phyloP scores from a whole-genome alignment of 2,113 vertebrate genomes.

The Tichodroma muraria region DNA sequence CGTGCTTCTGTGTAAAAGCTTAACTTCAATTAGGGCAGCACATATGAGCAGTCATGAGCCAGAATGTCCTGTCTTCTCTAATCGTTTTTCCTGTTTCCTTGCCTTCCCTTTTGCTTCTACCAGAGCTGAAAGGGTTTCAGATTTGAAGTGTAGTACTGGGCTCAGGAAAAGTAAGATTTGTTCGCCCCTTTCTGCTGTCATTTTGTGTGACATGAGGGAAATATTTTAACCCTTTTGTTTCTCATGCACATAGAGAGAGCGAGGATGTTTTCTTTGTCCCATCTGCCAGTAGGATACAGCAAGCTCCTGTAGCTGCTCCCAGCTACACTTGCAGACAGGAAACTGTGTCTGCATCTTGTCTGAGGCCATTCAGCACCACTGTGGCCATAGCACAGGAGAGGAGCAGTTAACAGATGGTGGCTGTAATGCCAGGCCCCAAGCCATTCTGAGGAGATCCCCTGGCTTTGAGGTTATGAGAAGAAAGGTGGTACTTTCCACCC shows the following conservation, averaged over 20 bases:
- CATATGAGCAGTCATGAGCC: not conserved
- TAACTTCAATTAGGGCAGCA: not conserved
- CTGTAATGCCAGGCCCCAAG: not conserved
- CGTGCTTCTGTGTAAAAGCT: not conserved
- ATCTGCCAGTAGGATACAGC: not conserved
- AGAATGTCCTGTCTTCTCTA: not conserved
- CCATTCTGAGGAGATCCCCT: not conserved
- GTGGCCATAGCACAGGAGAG: not conserved
- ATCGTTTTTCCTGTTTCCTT: not conserved
- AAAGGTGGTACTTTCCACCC: constrained; percentile 43
- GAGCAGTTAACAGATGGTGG: constrained; percentile 5
- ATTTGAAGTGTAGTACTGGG: not conserved
- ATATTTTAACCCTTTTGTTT: not conserved
- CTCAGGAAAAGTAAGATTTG: not conserved
- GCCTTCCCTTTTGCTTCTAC: not conserved
- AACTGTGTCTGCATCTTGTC: not conserved
- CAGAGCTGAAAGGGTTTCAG: not conserved
- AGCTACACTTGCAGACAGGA: not conserved
- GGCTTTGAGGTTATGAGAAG: constrained; percentile 1
- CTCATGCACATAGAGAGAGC: not conserved
- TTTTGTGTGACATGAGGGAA: not conserved
- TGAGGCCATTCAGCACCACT: not conserved
- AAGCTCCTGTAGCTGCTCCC: not conserved
- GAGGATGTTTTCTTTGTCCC: not conserved
- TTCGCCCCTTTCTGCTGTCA: not conserved